Percentiles rank a stretch among this genome's conserved stretches.
Evolutionary conservation across 2,888 invertebrate species (phyloP).

Genomic region (Sphinx pinastri): DNA sequence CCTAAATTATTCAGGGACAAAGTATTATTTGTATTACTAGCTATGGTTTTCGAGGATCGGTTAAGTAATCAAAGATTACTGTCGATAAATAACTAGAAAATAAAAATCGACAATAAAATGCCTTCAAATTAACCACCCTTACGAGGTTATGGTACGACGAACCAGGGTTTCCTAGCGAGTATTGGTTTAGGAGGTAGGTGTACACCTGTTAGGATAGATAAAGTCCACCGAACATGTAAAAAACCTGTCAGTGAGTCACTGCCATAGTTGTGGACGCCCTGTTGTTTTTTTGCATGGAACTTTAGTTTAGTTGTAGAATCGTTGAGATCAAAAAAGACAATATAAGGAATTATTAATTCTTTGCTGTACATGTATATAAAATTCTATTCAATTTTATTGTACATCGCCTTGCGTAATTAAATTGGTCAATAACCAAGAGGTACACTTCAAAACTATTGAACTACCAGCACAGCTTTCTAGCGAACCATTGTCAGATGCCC

Average conservation of each 20-base stretch:
- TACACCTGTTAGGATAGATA: background rate
- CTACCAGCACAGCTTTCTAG: conserved; percentile 7
- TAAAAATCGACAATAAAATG: no score
- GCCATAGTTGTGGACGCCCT: background rate
- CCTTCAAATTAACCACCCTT: background rate
- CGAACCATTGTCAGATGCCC: conserved; percentile 8
- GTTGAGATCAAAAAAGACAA: no score
- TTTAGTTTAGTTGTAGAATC: background rate
- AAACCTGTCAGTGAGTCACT: background rate
- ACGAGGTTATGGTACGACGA: background rate
- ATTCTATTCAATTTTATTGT: background rate
- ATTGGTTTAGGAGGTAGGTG: background rate
- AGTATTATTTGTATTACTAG: no score
- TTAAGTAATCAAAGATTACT: no score
- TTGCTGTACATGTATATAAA: no score
- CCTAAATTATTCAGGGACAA: no score
- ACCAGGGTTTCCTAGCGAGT: background rate
- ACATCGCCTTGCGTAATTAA: background rate
- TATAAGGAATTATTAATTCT: no score
- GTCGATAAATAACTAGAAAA: no score
- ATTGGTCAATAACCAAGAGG: background rate
- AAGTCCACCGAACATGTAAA: background rate
- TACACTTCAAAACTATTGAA: conserved; percentile 14
- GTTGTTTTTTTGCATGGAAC: background rate
- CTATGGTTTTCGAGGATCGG: no score